phyloP scores from a whole-genome alignment of 1,140 invertebrate species.

The Penaeus japonicus region DNA sequence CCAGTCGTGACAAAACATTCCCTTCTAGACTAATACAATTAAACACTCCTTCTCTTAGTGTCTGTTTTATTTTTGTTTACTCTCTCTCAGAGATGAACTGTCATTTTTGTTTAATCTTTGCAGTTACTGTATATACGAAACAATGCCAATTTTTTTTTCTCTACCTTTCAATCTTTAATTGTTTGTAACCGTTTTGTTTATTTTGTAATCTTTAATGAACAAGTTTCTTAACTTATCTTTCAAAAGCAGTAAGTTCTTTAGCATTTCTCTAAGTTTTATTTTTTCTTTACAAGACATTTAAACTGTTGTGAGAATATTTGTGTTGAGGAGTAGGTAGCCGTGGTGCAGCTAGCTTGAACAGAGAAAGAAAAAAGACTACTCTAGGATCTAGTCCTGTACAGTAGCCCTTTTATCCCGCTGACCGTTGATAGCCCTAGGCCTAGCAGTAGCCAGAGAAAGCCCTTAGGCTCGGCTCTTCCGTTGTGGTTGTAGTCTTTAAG shows the following conservation, averaged over 20 bases:
- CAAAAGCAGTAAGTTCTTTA: neutral
- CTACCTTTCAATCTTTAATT: slow-evolving; percentile 3
- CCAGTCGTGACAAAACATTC: neutral
- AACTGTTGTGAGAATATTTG: slow-evolving; percentile 36
- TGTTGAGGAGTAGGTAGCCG: slow-evolving; percentile 48
- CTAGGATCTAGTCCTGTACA: slow-evolving; percentile 20
- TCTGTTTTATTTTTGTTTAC: slow-evolving; percentile 7
- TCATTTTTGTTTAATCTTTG: too few species aligned
- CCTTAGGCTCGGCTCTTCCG: too few species aligned
- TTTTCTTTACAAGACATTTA: too few species aligned
- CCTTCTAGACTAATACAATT: neutral
- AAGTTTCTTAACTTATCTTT: slow-evolving; percentile 35
- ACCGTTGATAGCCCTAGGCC: neutral
- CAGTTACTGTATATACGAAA: too few species aligned
- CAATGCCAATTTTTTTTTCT: neutral
- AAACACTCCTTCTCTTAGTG: neutral
- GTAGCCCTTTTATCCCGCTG: slow-evolving; percentile 11
- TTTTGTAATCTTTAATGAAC: slow-evolving; percentile 30
- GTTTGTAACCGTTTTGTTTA: slow-evolving; percentile 13
- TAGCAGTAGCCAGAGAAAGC: too few species aligned
- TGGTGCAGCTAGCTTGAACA: slow-evolving; percentile 19
- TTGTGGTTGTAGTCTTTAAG: too few species aligned
- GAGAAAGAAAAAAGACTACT: slow-evolving; percentile 26
- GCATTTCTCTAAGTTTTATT: neutral
- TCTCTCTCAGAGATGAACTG: neutral